Base-by-base conservation (phyloP, 2,113 vertebrate genomes). In the Forbesichthys papilliferus region DNA sequence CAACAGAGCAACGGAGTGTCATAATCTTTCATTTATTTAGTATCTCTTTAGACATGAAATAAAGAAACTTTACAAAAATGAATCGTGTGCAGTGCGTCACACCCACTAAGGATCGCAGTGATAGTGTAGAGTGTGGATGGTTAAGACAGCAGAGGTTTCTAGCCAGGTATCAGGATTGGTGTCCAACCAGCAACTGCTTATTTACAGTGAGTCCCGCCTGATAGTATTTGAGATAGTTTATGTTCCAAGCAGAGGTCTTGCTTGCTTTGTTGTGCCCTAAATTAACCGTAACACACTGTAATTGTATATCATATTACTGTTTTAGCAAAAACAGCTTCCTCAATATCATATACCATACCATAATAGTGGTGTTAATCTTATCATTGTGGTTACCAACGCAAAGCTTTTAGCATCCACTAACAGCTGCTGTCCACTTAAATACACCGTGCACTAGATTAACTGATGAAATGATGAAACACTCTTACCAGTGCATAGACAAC, bases 41-140 rank as follows among this genome's bases (percentile, higher is more conserved):
- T 91, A 85, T 88, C 80, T 81, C 55, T 82, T 82, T 78, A 82
- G 77, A 87, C 88, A 90, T 87, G 78, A 90, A 89, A 90, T 85
- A 88, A 91, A 77, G 85, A 82, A 83, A 84, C 75, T 72, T 78
- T 67, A 71, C 91, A 89, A 83, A 88, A 90, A 91, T 91, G 81
- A 85, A 87, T 70, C 65, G 82, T 88, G 84, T 85, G 86, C 82
- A 69, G 82, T 79, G 69, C 5, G 7, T 42, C 36, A 42, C 36
- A 42, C 36, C 36, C 36, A 42, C 36, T 42, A 8, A 42, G 36
- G 36, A 42, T 42, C 3, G 7, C 7, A 42, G 36, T 58, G 56
- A 54, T n/a, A 18, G 54, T 55, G 53, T 55, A 18, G 16, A 18
- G 18, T 27, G 54, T 16, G 54, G 79, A 67, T 74, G 81, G 69